A percentile compares a stretch with the other conserved stretches of the same genome.
phyloP scores from a whole-genome alignment of 2,888 invertebrate genomes.

The Papilio gigon region DNA sequence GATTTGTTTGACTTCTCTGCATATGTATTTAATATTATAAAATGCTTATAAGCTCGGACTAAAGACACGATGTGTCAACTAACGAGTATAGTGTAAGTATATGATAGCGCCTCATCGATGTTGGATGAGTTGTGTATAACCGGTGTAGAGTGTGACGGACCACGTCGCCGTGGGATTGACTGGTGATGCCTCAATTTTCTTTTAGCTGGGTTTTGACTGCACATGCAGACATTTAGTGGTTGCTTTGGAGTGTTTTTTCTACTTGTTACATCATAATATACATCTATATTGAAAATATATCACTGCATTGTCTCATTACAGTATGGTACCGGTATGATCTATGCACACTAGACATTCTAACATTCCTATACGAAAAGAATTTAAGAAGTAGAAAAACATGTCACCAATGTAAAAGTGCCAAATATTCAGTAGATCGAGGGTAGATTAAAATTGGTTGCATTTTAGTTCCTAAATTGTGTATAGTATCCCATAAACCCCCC shows the following conservation, averaged over 20 bases:
- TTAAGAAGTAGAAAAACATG: conserved; percentile 51
- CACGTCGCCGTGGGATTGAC: conserved; percentile 64
- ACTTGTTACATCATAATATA: conserved; percentile 18
- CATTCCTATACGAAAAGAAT: neutral
- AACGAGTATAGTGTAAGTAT: conserved; percentile 52
- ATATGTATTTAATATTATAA: conserved; percentile 20
- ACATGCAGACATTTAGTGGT: conserved; percentile 38
- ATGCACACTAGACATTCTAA: neutral
- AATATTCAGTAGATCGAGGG: conserved; percentile 73
- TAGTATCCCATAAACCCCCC: conserved; percentile 4
- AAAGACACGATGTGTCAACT: conserved; percentile 52
- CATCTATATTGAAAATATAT: too few species aligned
- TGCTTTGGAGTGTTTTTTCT: conserved; percentile 42
- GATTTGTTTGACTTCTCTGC: conserved; percentile 18
- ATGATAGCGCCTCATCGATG: conserved; percentile 29
- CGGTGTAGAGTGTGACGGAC: conserved; percentile 16
- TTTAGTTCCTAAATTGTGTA: conserved; percentile 41
- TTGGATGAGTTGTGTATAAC: conserved; percentile 14
- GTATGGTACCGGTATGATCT: too few species aligned
- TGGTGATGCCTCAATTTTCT: conserved; percentile 63
- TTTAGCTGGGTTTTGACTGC: conserved; percentile 45
- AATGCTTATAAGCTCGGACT: conserved; percentile 36
- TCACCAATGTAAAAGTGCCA: conserved; percentile 68
- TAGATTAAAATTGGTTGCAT: conserved; percentile 54
- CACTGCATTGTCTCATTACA: too few species aligned